A percentile compares a stretch with the other conserved stretches of the same genome.
Evolutionary conservation across 2,888 invertebrate species (phyloP).

Genomic region (Dolichopus griseipennis): DNA sequence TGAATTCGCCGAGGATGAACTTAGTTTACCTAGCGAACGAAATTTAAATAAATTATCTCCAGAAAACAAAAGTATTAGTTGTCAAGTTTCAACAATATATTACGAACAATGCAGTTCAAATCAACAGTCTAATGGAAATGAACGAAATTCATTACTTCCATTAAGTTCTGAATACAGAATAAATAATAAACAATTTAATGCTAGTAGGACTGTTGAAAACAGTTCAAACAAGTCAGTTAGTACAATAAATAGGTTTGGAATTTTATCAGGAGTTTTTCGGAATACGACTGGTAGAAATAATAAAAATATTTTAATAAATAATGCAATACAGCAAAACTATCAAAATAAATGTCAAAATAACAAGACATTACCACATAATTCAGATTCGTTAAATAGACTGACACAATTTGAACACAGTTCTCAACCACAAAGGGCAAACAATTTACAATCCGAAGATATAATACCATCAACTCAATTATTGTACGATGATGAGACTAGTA

Average conservation of each 20-base stretch:
- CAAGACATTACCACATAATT: constrained; percentile 14
- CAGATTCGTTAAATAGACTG: constrained; percentile 16
- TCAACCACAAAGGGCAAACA: constrained; percentile 31
- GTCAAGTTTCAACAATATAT: constrained; percentile 28
- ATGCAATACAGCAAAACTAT: constrained; percentile 19
- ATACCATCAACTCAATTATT: constrained; percentile 12
- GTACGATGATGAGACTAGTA: constrained; percentile 10
- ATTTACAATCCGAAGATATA: constrained; percentile 27
- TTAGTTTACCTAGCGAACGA: constrained; percentile 50
- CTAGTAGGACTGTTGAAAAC: constrained; percentile 12
- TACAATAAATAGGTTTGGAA: constrained; percentile 20
- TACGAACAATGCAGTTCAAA: constrained; percentile 27
- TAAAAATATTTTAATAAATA: constrained; percentile 14
- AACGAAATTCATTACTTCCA: constrained; percentile 39
- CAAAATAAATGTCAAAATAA: constrained; percentile 22
- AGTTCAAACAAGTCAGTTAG: constrained; percentile 19
- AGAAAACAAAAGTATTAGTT: constrained; percentile 15
- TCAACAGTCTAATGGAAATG: constrained; percentile 25
- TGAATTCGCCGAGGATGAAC: constrained; percentile 77
- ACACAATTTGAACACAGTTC: constrained; percentile 23
- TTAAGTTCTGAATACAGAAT: constrained; percentile 26
- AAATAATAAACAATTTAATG: constrained; percentile 16
- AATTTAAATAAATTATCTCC: constrained; percentile 35
- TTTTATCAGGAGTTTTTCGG: constrained; percentile 27
- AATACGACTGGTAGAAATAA: constrained; percentile 27